Base-by-base conservation (phyloP, 2,888 invertebrate genomes). In the Athrips mouffetella region DNA sequence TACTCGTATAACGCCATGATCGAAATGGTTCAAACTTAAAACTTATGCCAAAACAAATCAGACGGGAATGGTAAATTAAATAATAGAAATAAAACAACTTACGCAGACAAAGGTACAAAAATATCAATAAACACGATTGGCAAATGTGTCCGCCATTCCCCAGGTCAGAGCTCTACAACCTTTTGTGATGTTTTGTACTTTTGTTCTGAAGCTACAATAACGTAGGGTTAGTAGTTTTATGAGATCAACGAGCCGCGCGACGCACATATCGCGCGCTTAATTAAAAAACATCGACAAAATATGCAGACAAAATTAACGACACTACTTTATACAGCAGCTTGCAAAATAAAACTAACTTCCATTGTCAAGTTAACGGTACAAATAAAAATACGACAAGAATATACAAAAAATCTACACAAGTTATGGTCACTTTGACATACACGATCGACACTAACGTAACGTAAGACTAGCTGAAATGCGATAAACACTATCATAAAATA, bases 391-490 rank as follows among this genome's bases (percentile, higher is more conserved):
- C 63, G 67, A 81, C 82, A 76, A 76, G 73, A 84, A 86, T 87
- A 87, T 87, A 88, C 84, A 87, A 78, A 78, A 76, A 74, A 51
- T 65, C 76, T 80, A 80, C 76, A 74, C 70, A 67, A 51, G 40
- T 21, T 72, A 81, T 78, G 70, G 75, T 73, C 76, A 70, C 78
- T 71, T 71, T 73, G 72, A 76, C 72, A 76, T 21, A 80, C 76
- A 68, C 68, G 66, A 75, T 76, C 78, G 77, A 79, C 67, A 78
- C 79, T 80, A 82, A 81, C 71, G 68, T 75, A 85, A 87, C 81
- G 82, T 87, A 87, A 87, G 88, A 88, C 88, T 88, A 88, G 88
- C 74, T 78, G 85, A 88, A 87, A 87, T 85, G 88, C 84, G 78
- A 84, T 85, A 83, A 81, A 83, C 76, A 86, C 85, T 85, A 86